Base-by-base conservation (phyloP, 2,113 vertebrate genomes). In the Calypte anna region DNA sequence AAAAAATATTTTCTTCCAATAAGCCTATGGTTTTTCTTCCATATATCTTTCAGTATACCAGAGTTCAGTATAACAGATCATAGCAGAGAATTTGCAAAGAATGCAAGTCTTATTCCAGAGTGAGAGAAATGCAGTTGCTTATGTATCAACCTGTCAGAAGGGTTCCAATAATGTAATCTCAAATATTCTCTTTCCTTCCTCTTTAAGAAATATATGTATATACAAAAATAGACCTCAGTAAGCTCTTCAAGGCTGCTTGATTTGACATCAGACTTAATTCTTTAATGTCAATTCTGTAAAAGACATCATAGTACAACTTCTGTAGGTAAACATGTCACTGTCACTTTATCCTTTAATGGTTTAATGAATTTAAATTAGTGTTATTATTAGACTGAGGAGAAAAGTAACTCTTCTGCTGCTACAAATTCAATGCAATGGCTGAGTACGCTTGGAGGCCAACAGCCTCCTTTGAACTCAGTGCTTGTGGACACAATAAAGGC, bases 341-440 rank as follows among this genome's bases (percentile, higher is more conserved):
- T 76, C 44, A 44, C 9, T 72, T 78, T 28, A 44, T 44, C 64
- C 44, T 57, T 79, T 14, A 84, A 61, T 28, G 22, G 17, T 55
- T 55, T 84, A 46, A 64, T 79, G 15, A 66, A 31, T 63, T 93
- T 90, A 0, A 7, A 48, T 70, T 67, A 63, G 3, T 53, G 28
- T 12, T 30, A 33, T 8, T 77, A 55, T 63, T 57, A 63, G 9
- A 55, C 27, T 51, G 25, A 61, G 36, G 24, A 48, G 44, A 50
- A 84, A 92, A 59, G 1, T 13, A 74, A 50, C 21, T 67, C 21
- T 77, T 88, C 63, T 81, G 8, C 12, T 46, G 15, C 38, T 72
- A 33, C 0, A 0, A 64, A 33, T 66, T 14, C 22, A n/a, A 1
- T 3, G 2, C 10, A 54, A 58, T 3, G 1, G 31, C 33, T 51